These are phyloP conservation scores for Acrocyrtus sp. DNA, from an alignment of 2,888 invertebrate species.

Conservation along the genomic window DNA sequence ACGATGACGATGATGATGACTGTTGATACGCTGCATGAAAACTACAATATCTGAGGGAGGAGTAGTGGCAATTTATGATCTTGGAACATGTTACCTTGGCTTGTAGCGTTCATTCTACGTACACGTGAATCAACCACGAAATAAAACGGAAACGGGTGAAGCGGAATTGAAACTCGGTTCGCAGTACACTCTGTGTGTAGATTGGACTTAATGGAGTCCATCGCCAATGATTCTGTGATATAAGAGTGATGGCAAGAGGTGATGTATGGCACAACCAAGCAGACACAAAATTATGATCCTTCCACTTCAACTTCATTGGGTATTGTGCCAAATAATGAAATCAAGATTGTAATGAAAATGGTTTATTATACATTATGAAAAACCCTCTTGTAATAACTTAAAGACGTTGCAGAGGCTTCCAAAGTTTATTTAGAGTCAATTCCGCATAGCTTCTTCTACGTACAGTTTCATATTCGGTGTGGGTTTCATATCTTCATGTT, in stretches of 20 bases:
- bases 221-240: not conserved
- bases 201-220: not conserved
- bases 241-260: not conserved
- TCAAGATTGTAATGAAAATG: not conserved
- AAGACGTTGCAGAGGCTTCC: no score
- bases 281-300: not conserved
- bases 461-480: no score
- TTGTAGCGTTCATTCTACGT: conserved; percentile 26
- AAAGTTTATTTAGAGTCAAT: no score
- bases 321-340: conserved; percentile 12
- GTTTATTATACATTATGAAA: no score
- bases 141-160: not conserved
- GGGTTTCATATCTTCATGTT: no score
- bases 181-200: no score
- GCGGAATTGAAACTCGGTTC: not conserved
- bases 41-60: conserved; percentile 15
- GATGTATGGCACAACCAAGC: not conserved
- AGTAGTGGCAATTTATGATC: conserved; percentile 39
- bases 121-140: conserved; percentile 21
- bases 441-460: no score
- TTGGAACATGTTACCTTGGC: conserved; percentile 43
- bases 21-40: not conserved
- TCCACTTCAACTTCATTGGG: not conserved
- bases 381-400: no score
- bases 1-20: not conserved